phyloP scores from a whole-genome alignment of 2,888 invertebrate genomes.

The Hofmannophila pseudospretella region DNA sequence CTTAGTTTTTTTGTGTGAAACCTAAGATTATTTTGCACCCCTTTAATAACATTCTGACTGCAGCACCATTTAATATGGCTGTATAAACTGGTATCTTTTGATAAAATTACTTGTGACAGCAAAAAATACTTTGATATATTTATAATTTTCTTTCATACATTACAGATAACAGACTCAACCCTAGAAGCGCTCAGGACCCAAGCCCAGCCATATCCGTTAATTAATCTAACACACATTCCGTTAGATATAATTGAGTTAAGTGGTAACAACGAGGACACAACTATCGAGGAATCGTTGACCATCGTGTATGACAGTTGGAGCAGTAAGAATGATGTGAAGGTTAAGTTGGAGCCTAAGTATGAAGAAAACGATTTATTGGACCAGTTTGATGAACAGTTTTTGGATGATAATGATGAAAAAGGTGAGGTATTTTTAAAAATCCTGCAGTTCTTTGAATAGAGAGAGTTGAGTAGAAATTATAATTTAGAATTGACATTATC shows the following conservation, averaged over 20 bases:
- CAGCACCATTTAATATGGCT: no score
- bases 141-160: no score
- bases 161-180: conserved; percentile 31
- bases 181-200: conserved; percentile 22
- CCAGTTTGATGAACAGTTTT: conserved; percentile 30
- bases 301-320: conserved; percentile 15
- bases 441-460: no score
- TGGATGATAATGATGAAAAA: background rate
- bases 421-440: background rate
- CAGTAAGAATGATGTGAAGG: conserved; percentile 13
- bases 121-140: no score
- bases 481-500: no score
- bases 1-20: no score
- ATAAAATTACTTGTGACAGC: no score
- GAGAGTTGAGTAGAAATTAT: no score
- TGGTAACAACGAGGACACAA: conserved; percentile 13
- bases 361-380: conserved; percentile 31
- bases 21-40: no score
- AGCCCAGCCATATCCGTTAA: conserved; percentile 24
- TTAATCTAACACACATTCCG: conserved; percentile 22
- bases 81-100: no score
- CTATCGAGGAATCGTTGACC: conserved; percentile 19
- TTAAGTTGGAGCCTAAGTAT: conserved; percentile 43
- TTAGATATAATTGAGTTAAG: conserved; percentile 26
- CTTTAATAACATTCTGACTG: no score